Conservation (phyloP, 2,113 vertebrate species). For the Eurypyga helias region DNA sequence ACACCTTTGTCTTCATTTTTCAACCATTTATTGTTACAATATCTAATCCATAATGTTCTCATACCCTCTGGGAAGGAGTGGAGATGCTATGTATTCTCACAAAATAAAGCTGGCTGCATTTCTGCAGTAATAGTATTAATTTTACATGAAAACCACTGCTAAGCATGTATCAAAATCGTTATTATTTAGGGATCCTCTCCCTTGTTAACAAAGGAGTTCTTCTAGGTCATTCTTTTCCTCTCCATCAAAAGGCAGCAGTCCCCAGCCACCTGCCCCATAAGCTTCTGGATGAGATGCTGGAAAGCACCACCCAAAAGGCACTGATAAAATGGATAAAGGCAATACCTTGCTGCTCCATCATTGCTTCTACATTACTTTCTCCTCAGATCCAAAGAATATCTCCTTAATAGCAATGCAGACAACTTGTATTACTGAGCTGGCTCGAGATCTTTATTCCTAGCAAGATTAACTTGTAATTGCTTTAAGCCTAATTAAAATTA, state of each 20-base stretch:
- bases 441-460: constrained; percentile 34
- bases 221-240: background rate
- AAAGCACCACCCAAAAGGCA: background rate
- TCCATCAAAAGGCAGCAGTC: background rate
- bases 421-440: background rate
- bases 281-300: background rate
- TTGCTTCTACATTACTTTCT: background rate
- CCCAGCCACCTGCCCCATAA: background rate
- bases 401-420: background rate
- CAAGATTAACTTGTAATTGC: constrained; percentile 57
- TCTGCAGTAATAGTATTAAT: background rate
- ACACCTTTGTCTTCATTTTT: constrained; percentile 52
- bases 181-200: background rate
- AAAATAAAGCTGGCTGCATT: constrained; percentile 31
- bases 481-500: constrained; percentile 71
- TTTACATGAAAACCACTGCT: background rate
- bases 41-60: constrained; percentile 1
- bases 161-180: background rate
- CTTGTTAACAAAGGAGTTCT: background rate
- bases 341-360: background rate
- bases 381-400: background rate
- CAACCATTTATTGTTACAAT: background rate
- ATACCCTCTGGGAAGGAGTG: background rate
- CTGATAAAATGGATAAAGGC: background rate
- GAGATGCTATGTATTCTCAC: background rate